phyloP scores from a whole-genome alignment of 1,140 invertebrate genomes.

The Chymomyza costata region DNA sequence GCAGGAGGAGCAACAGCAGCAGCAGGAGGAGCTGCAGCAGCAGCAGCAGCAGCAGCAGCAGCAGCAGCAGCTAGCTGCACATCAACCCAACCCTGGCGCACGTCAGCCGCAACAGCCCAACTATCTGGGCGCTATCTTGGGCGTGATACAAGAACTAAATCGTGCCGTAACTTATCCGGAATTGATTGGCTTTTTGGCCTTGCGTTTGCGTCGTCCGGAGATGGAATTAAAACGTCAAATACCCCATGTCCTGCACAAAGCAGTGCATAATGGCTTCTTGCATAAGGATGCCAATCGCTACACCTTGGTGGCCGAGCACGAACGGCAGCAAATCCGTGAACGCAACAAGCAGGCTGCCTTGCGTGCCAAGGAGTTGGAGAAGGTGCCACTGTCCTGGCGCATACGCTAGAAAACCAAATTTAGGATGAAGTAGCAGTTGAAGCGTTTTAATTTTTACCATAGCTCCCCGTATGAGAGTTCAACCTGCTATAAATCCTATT shows the following conservation, averaged over 20 bases:
- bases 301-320: slow-evolving; percentile 38
- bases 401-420: too few species aligned
- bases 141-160: slow-evolving; percentile 32
- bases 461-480: too few species aligned
- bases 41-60: slow-evolving; percentile 1
- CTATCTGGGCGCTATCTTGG: slow-evolving; percentile 32
- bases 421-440: too few species aligned
- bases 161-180: slow-evolving; percentile 58
- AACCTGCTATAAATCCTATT: too few species aligned
- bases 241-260: slow-evolving; percentile 40
- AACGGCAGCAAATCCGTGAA: slow-evolving; percentile 46
- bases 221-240: slow-evolving; percentile 54
- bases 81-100: background rate
- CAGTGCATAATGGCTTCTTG: slow-evolving; percentile 43
- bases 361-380: slow-evolving; percentile 53
- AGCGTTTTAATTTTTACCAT: too few species aligned
- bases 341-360: slow-evolving; percentile 45
- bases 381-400: slow-evolving; percentile 56
- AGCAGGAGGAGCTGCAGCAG: background rate
- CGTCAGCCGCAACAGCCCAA: slow-evolving; percentile 43
- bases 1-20: background rate
- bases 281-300: slow-evolving; percentile 56
- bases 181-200: slow-evolving; percentile 32
- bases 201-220: slow-evolving; percentile 34
- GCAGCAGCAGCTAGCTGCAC: background rate